Base-by-base conservation (phyloP, 2,113 vertebrate species). In the Cygnus atratus region DNA sequence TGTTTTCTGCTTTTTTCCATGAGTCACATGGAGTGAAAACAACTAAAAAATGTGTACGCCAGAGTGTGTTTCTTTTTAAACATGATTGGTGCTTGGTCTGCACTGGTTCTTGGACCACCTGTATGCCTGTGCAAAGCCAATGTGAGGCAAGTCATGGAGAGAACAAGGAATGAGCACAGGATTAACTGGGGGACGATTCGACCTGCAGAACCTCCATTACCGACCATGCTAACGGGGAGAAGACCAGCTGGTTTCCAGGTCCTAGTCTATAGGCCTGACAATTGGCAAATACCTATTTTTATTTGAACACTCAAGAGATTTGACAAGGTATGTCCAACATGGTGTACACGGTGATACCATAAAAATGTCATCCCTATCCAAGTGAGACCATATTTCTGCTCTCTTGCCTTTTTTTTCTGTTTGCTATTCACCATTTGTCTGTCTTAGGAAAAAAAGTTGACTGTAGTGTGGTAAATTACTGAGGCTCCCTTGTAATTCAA, bases 1-100 rank as follows among this genome's bases (percentile, higher is more conserved):
- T 78, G 29, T 86, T 77, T 86, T 77, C 72, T 88, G 76, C 68
- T 84, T 94, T 94, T 90, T 72, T 62, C 65, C 72, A 25, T 35
- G 57, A 77, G 68, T 43, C 83, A 52, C 35, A 46, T 6, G 25
- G 43, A 72, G 58, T 28, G 65, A 90, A 84, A 93, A 68, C 3
- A 2, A 33, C 61, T 88, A 8, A 63, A 77, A 31, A 33, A 54
- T 10, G 10, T 26, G 10, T 44, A 71, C 62, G 79, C 59, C 75
- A 80, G 58, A 73, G 29, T 5, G 29, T 20, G 26, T 78, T 92
- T 33, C 44, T 50, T 80, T 84, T 58, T 72, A 22, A 58, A 25
- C 62, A 41, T 70, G 3, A 0, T 20, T 74, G 26, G 29, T 37
- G 28, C 54, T 81, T 29, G 73, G 46, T 37, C 18, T 5, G 5